phyloP scores from a whole-genome alignment of 37 sponge, comb jelly and placozoan genomes.

The Theonella swinhoei region DNA sequence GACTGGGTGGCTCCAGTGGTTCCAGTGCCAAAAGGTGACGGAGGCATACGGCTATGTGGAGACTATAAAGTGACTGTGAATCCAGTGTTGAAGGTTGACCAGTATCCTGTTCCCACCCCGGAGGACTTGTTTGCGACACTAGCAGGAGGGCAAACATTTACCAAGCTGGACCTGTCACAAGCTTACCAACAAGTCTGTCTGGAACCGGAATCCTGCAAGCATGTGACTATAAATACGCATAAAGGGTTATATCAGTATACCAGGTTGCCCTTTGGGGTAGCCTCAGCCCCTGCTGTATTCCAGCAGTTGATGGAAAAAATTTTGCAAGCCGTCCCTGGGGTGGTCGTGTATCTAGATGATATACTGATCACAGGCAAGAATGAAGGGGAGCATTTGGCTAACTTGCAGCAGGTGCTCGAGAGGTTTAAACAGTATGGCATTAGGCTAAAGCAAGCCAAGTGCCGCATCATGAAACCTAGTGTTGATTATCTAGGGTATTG shows the following conservation, averaged over 20 bases:
- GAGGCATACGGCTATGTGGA: slow-evolving; percentile 20
- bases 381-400: slow-evolving; percentile 33
- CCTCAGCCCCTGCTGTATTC: slow-evolving; percentile 39
- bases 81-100: too few species aligned
- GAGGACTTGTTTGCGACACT: too few species aligned
- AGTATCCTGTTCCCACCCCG: too few species aligned
- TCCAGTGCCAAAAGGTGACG: slow-evolving; percentile 15
- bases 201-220: slow-evolving; percentile 8
- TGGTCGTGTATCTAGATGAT: too few species aligned
- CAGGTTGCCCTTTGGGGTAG: too few species aligned
- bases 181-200: slow-evolving; percentile 33
- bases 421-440: background rate
- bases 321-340: slow-evolving; percentile 16
- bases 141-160: too few species aligned
- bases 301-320: slow-evolving; percentile 17
- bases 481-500: slow-evolving; percentile 48
- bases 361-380: slow-evolving; percentile 34
- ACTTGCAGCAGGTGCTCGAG: slow-evolving; percentile 5
- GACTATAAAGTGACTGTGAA: too few species aligned
- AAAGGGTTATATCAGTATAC: slow-evolving; percentile 37
- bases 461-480: slow-evolving; percentile 7
- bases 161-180: too few species aligned
- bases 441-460: slow-evolving; percentile 41
- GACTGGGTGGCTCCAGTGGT: slow-evolving; percentile 39
- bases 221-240: slow-evolving; percentile 43